Evolutionary conservation across 2,888 invertebrate species (phyloP), one percentile per base, ranked within the genome.

Genomic region (Parascotia fuliginaria): DNA sequence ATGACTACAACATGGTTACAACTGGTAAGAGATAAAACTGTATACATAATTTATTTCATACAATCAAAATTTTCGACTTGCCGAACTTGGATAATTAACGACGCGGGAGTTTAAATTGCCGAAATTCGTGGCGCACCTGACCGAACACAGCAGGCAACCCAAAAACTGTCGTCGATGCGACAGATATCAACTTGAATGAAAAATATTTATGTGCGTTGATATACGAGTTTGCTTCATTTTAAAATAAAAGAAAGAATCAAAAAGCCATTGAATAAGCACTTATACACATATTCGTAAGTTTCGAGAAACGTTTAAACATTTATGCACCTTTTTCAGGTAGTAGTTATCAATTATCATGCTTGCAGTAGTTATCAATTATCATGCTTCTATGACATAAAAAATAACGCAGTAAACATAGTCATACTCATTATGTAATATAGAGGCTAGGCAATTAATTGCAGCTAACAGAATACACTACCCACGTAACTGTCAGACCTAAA

Each of bases 121-220:
- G 46, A 49, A 53, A 47, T 47, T 36, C 32, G 33, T 61, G 52
- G 52, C 24, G 55, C 52, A 53, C 42, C 52, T 40, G 40, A 62
- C 43, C 43, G 48, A 55, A 46, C 42, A 34, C 59, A 19, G 49
- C 52, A 24, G 24, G 51, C 5, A 43, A 40, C 34, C 37, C 32
- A 46, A 37, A 36, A 45, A 42, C 31, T 29, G 14, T n/a, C 27
- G 15, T 34, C 37, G 45, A 42, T 45, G 28, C 49, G 44, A 46
- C 46, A 46, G 24, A 38, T 12, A 53, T 42, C 37, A 41, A 42
- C 24, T 40, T 51, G 32, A 59, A 60, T 52, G 48, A 55, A 45
- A 48, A 33, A 48, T 51, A 38, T 34, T 38, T 44, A 22, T 44
- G 34, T 7, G 2, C 5, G 1, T 24, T 24, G 24, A 24, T 24